These are phyloP conservation scores for Drosophila sturtevanti DNA, from an alignment of 1,140 invertebrate genomes.

Conservation along the genomic window DNA sequence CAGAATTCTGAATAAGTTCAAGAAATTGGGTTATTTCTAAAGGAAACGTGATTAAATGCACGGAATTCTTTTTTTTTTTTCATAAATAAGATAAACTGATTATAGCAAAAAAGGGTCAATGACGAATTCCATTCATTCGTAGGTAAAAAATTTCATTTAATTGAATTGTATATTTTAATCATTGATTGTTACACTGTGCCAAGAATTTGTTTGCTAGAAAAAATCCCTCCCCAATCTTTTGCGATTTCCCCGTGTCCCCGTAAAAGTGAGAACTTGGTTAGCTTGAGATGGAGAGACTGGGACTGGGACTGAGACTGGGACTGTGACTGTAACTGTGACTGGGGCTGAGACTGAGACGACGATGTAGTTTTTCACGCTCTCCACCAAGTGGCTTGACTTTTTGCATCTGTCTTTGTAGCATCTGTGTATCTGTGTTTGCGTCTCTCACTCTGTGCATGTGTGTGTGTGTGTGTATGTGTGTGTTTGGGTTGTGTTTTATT, in stretches of 20 bases:
- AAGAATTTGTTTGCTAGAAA: slow-evolving; percentile 6
- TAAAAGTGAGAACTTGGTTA: not conserved
- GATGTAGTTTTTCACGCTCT: slow-evolving; percentile 77
- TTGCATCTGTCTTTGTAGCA: slow-evolving; percentile 28
- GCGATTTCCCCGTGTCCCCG: too few relatives aligned
- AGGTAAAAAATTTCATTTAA: too few relatives aligned
- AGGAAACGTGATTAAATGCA: too few relatives aligned
- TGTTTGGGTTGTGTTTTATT: slow-evolving; percentile 57
- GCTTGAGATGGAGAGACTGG: slow-evolving; percentile 9
- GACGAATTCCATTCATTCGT: too few relatives aligned
- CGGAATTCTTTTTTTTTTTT: too few relatives aligned
- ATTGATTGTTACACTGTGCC: slow-evolving; percentile 30
- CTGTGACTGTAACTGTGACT: slow-evolving; percentile 15
- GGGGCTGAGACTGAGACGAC: slow-evolving; percentile 24
- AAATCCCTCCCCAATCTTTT: not conserved
- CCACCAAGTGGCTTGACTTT: slow-evolving; percentile 38
- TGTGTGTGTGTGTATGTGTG: slow-evolving; percentile 36
- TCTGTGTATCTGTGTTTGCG: slow-evolving; percentile 25
- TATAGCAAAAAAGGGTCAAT: too few relatives aligned
- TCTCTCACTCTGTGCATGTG: slow-evolving; percentile 7
- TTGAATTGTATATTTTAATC: too few relatives aligned
- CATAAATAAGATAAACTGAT: too few relatives aligned
- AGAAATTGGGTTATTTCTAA: too few relatives aligned
- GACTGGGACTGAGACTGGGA: slow-evolving; percentile 24
- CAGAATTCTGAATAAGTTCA: too few relatives aligned